phyloP scores from a whole-genome alignment of 2,797 vertebrate genomes.

The Crotalus adamanteus region DNA sequence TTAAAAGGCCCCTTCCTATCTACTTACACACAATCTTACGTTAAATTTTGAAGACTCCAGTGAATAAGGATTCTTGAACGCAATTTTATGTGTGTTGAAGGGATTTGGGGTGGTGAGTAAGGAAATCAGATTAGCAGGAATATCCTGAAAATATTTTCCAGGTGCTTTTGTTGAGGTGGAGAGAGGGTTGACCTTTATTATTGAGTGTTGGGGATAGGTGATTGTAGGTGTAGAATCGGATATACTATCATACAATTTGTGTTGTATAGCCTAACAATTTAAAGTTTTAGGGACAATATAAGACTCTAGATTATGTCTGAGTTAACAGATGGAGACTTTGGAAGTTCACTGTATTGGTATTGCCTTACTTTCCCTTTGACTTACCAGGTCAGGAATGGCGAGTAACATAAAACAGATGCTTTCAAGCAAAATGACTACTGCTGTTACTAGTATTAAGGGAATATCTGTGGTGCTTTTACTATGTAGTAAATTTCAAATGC shows the following conservation, averaged over 20 bases:
- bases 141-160: conserved; percentile 23
- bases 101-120: not conserved
- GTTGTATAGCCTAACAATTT: conserved; percentile 1
- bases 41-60: conserved; percentile 34
- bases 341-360: not conserved
- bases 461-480: conserved; percentile 16
- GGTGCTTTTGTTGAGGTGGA: conserved; percentile 6
- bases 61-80: conserved; percentile 9
- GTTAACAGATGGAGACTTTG: not conserved
- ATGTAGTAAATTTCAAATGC: conserved; percentile 18
- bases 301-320: not conserved
- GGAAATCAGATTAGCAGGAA: conserved; percentile 18
- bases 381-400: not conserved
- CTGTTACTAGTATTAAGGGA: not conserved
- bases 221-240: not conserved
- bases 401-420: conserved; percentile 5
- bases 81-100: conserved; percentile 22
- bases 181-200: not conserved
- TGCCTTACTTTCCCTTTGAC: not conserved
- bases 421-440: conserved; percentile 7
- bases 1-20: conserved; percentile 12
- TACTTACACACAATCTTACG: not conserved
- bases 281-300: conserved; percentile 4
- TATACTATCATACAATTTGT: not conserved
- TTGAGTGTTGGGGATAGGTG: not conserved